Evolutionary conservation across 2,888 invertebrate genomes (phyloP).

Genomic region (Marasmarcha lunaedactyla): DNA sequence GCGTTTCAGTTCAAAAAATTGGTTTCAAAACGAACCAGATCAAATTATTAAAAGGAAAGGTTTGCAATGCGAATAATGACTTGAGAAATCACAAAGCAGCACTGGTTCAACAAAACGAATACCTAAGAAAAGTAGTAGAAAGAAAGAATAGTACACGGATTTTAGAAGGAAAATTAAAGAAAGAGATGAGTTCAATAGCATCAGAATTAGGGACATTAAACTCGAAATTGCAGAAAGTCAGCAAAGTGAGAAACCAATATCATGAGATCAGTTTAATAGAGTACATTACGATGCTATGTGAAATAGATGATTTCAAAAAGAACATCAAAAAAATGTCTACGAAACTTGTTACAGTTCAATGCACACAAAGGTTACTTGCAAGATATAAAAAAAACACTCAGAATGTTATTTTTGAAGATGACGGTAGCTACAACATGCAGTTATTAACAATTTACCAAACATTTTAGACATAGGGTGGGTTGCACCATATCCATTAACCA

Average conservation of each 20-base stretch:
- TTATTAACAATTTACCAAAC: too few species aligned
- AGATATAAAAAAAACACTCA: too few species aligned
- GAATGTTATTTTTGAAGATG: too few species aligned
- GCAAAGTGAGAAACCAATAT: slow-evolving; percentile 43
- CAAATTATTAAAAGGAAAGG: slow-evolving; percentile 68
- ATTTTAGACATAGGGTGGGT: too few species aligned
- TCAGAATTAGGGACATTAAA: slow-evolving; percentile 43
- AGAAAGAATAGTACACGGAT: slow-evolving; percentile 26
- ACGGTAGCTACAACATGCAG: too few species aligned
- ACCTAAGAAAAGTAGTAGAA: slow-evolving; percentile 36
- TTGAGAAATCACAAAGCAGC: slow-evolving; percentile 68
- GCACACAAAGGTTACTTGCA: too few species aligned
- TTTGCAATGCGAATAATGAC: slow-evolving; percentile 68
- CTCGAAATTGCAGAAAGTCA: slow-evolving; percentile 40
- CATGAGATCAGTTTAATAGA: slow-evolving; percentile 71
- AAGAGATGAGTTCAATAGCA: slow-evolving; percentile 39
- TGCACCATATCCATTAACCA: too few species aligned
- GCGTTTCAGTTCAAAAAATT: slow-evolving; percentile 55
- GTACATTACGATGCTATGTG: slow-evolving; percentile 63
- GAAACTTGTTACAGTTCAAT: too few species aligned
- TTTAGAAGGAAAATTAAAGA: slow-evolving; percentile 45
- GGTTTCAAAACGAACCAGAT: slow-evolving; percentile 66
- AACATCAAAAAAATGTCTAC: too few species aligned
- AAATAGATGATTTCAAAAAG: slow-evolving; percentile 48
- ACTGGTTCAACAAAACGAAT: slow-evolving; percentile 59